These are phyloP conservation scores for Ruditapes philippinarum DNA, from an alignment of 1,140 invertebrate species.

Conservation along the genomic window DNA sequence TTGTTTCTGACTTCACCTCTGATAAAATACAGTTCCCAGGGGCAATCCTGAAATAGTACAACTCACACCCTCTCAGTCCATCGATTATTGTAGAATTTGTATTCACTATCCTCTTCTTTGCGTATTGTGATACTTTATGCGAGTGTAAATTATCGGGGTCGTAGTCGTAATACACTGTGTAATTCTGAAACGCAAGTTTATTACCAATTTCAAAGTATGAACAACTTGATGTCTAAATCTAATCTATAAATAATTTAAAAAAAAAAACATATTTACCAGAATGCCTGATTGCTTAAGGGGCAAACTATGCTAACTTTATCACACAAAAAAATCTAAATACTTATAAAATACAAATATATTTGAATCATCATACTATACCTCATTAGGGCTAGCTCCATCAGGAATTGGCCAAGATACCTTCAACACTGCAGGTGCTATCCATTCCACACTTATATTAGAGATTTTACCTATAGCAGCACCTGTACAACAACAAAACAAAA, in stretches of 20 bases:
- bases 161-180: constrained; percentile 34
- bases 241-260: too few relatives aligned
- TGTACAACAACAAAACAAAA: too few relatives aligned
- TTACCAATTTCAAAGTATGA: too few relatives aligned
- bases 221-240: too few relatives aligned
- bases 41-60: constrained; percentile 57
- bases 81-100: constrained; percentile 2
- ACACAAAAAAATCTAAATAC: too few relatives aligned
- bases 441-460: not conserved
- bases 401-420: constrained; percentile 2
- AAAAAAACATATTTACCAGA: too few relatives aligned
- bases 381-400: not conserved
- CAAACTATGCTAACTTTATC: too few relatives aligned
- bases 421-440: not conserved
- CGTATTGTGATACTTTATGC: not conserved
- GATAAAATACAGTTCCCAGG: constrained; percentile 11
- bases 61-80: constrained; percentile 44
- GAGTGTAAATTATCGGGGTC: not conserved
- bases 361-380: too few relatives aligned
- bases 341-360: too few relatives aligned
- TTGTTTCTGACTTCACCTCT: not conserved
- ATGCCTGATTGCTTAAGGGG: too few relatives aligned
- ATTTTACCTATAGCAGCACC: not conserved
- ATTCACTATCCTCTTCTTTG: not conserved
- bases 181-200: constrained; percentile 10